Percentiles rank a stretch among this genome's conserved stretches.
phyloP scores from a whole-genome alignment of 1,140 invertebrate species.

The Leptopilina clavipes region DNA sequence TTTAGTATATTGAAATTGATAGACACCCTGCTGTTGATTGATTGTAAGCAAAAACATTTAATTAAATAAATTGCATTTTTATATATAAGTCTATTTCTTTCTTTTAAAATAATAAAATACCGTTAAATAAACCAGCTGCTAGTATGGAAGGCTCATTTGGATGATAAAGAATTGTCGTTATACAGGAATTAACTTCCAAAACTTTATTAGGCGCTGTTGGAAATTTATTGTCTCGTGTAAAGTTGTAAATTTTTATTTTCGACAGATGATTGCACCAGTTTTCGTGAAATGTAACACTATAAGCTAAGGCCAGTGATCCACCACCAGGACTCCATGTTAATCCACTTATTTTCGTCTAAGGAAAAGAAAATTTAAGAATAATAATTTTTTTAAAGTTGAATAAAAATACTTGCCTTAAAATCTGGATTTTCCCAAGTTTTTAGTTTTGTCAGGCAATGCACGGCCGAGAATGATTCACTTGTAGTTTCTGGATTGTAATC shows the following conservation, averaged over 20 bases:
- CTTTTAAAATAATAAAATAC: slow-evolving; percentile 50
- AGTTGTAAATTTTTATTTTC: slow-evolving; percentile 68
- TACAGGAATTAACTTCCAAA: slow-evolving; percentile 67
- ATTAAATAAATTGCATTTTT: too few relatives aligned
- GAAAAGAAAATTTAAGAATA: slow-evolving; percentile 38
- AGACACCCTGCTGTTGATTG: too few relatives aligned
- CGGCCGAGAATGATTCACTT: slow-evolving; percentile 51
- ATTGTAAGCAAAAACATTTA: too few relatives aligned
- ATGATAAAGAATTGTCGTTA: slow-evolving; percentile 69
- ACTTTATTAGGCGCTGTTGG: slow-evolving; percentile 58
- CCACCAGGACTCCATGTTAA: slow-evolving; percentile 71
- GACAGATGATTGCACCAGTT: slow-evolving; percentile 71
- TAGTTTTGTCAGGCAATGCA: slow-evolving; percentile 63
- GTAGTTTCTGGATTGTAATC: slow-evolving; percentile 61
- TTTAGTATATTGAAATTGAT: too few relatives aligned
- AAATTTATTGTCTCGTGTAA: slow-evolving; percentile 64
- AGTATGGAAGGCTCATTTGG: slow-evolving; percentile 71
- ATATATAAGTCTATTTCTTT: not conserved
- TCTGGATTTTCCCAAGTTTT: slow-evolving; percentile 57
- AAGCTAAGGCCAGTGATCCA: slow-evolving; percentile 66
- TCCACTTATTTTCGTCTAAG: slow-evolving; percentile 69
- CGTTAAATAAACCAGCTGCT: slow-evolving; percentile 70
- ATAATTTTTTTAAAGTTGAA: slow-evolving; percentile 21
- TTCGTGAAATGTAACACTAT: slow-evolving; percentile 64
- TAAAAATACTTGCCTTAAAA: slow-evolving; percentile 54